Evolutionary conservation across 2,888 invertebrate species (phyloP).

Genomic region (Tachina grossa): DNA sequence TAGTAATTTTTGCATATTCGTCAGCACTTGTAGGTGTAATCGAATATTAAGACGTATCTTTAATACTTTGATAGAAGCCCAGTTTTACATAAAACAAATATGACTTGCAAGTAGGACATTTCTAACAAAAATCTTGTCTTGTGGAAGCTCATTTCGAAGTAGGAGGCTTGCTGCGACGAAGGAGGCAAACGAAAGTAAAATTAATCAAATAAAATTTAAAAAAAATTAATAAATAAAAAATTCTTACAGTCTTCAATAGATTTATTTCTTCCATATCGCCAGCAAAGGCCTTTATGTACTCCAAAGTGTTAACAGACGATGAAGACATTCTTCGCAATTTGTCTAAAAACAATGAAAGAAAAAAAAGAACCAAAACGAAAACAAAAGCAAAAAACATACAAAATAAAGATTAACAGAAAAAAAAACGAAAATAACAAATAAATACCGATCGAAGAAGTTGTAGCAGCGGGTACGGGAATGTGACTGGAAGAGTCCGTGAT

Average conservation of each 20-base stretch:
- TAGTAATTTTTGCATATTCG: too few species aligned
- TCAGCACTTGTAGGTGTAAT: too few species aligned
- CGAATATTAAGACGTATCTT: too few species aligned
- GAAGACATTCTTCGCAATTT: constrained; percentile 83
- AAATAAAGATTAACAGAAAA: not conserved
- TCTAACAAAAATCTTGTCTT: too few species aligned
- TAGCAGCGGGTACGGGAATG: constrained; percentile 79
- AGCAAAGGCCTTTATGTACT: constrained; percentile 70
- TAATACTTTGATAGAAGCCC: too few species aligned
- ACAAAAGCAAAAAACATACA: constrained; percentile 56
- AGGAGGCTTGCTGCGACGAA: too few species aligned
- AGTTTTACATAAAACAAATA: too few species aligned
- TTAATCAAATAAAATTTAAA: not conserved
- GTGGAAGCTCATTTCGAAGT: too few species aligned
- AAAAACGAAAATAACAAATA: constrained; percentile 66
- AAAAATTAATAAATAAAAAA: constrained; percentile 70
- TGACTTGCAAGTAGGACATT: too few species aligned
- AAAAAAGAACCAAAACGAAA: constrained; percentile 63
- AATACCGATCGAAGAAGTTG: constrained; percentile 79
- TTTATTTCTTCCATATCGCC: constrained; percentile 81
- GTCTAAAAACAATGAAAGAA: constrained; percentile 72
- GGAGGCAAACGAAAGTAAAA: constrained; percentile 66
- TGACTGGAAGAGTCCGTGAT: constrained; percentile 78
- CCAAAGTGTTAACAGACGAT: constrained; percentile 74
- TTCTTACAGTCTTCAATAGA: constrained; percentile 83